These are phyloP conservation scores for Chrysochloris asiatica DNA, from an alignment of 2,113 vertebrate genomes.

Conservation along the genomic window DNA sequence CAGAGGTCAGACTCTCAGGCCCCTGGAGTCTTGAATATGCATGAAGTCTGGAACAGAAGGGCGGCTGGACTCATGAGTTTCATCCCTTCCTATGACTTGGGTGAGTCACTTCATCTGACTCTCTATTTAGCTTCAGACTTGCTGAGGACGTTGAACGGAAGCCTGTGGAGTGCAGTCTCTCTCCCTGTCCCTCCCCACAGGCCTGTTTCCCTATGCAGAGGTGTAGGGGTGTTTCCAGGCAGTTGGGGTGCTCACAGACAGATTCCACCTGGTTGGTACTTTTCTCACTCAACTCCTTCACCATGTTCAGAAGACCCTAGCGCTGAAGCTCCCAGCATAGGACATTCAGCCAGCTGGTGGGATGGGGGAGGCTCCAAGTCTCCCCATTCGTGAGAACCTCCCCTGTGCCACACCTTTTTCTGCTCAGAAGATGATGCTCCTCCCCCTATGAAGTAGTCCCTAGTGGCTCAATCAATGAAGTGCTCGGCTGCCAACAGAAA, in stretches of 20 bases:
- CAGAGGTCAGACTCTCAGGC: not conserved
- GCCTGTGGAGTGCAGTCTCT: fast-evolving
- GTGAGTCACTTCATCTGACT: not conserved
- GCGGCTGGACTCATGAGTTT: not conserved
- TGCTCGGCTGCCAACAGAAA: no score
- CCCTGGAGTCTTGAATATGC: fast-evolving
- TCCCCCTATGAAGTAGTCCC: not conserved
- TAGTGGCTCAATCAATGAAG: no score
- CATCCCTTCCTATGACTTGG: fast-evolving
- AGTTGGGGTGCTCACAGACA: conserved; percentile 65
- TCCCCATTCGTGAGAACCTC: fast-evolving
- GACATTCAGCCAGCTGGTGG: fast-evolving
- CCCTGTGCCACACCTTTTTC: not conserved
- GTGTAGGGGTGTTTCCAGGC: conserved; percentile 7
- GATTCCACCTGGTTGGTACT: conserved; percentile 29
- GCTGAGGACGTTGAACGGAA: not conserved
- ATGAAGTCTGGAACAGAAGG: fast-evolving
- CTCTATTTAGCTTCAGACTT: fast-evolving
- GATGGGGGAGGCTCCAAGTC: not conserved
- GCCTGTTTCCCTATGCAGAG: not conserved
- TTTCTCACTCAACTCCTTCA: conserved; percentile 17
- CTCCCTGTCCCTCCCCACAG: fast-evolving
- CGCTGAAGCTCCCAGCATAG: no score
- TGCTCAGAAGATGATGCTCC: no score
- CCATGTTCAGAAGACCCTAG: conserved; percentile 38